phyloP scores from a whole-genome alignment of 2,888 invertebrate species.

The Catocala nupta region DNA sequence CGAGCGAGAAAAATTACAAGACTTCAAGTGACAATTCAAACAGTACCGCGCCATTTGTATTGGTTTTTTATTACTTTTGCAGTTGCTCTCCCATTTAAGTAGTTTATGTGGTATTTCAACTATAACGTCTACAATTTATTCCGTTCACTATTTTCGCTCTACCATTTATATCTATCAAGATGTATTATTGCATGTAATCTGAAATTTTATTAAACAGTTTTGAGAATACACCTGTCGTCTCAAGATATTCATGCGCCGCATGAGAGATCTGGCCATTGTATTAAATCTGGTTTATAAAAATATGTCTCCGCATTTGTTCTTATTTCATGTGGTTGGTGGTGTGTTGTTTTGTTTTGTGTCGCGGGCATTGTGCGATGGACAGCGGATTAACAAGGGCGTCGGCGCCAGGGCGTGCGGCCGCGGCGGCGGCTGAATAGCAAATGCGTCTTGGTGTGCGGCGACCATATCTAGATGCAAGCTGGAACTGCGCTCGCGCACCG shows the following conservation, averaged over 20 bases:
- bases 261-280: conserved; percentile 57
- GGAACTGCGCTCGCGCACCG: conserved; percentile 58
- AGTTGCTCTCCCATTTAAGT: conserved; percentile 34
- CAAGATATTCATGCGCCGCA: conserved; percentile 42
- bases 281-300: conserved; percentile 65
- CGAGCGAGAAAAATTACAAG: conserved; percentile 65
- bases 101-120: conserved; percentile 56
- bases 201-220: conserved; percentile 17
- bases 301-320: conserved; percentile 66
- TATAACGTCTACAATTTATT: conserved; percentile 34
- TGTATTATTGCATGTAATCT: conserved; percentile 12
- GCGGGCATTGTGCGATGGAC: conserved; percentile 75
- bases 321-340: conserved; percentile 53
- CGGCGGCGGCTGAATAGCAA: conserved; percentile 74
- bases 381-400: conserved; percentile 80
- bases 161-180: conserved; percentile 21
- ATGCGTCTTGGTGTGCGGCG: conserved; percentile 71
- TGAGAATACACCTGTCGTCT: conserved; percentile 33
- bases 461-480: conserved; percentile 67
- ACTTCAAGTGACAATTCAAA: conserved; percentile 60
- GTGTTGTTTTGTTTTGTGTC: conserved; percentile 69
- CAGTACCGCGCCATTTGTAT: conserved; percentile 51
- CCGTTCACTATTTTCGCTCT: conserved; percentile 21
- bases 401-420: conserved; percentile 74
- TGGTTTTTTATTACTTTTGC: conserved; percentile 43